Evolutionary conservation across 2,797 vertebrate genomes (phyloP).

Genomic region (Lates japonicus): DNA sequence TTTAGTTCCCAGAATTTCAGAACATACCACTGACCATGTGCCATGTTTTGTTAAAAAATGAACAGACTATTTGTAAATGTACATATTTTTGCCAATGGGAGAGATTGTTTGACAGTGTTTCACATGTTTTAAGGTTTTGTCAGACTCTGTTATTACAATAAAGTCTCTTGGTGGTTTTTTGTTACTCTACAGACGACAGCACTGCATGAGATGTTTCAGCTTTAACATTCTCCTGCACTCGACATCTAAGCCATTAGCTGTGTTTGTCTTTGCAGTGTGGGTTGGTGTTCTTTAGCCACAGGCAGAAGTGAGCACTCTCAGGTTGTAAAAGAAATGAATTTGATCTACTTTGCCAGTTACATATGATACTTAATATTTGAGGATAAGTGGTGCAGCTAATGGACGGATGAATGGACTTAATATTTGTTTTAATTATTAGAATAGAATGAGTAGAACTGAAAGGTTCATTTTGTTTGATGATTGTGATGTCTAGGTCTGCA

Average conservation of each 20-base stretch:
- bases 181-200: conserved; percentile 28
- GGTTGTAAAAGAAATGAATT: conserved; percentile 27
- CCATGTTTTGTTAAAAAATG: not conserved
- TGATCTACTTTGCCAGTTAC: not conserved
- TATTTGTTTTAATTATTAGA: conserved; percentile 13
- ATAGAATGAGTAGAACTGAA: conserved; percentile 2
- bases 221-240: conserved; percentile 41
- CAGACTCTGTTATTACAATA: not conserved
- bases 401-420: not conserved
- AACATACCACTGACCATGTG: not conserved
- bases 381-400: too few relatives aligned
- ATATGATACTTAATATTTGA: conserved; percentile 6
- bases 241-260: conserved; percentile 57
- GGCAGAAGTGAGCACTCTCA: conserved; percentile 14
- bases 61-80: conserved; percentile 3
- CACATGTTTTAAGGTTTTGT: not conserved
- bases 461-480: conserved; percentile 15
- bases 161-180: conserved; percentile 11
- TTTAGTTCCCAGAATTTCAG: not conserved
- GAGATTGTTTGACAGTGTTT: conserved; percentile 4
- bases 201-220: conserved; percentile 48
- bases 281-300: conserved; percentile 22
- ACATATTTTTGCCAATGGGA: not conserved
- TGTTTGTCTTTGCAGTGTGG: conserved; percentile 55
- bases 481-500: not conserved